A percentile compares a stretch with the other conserved stretches of the same genome.
These are phyloP conservation scores for Agriopis leucophaearia DNA, from an alignment of 2,888 invertebrate species.

Conservation along the genomic window DNA sequence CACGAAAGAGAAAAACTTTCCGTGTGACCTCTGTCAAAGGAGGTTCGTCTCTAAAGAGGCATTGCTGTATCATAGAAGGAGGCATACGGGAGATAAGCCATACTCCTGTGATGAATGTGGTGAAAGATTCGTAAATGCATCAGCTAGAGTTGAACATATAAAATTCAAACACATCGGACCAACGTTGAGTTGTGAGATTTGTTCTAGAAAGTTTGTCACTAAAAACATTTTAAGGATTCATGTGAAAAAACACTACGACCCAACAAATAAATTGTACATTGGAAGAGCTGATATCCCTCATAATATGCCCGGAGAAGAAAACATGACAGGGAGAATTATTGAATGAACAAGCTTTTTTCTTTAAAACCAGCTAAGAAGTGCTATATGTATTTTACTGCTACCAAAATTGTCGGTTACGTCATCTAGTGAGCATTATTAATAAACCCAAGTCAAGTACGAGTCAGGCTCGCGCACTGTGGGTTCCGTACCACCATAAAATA, in stretches of 20 bases:
- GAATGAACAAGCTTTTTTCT: neutral
- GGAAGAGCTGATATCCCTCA: conserved; percentile 65
- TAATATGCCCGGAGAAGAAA: conserved; percentile 63
- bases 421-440: too few relatives aligned
- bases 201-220: conserved; percentile 76
- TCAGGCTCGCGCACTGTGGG: too few relatives aligned
- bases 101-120: conserved; percentile 72
- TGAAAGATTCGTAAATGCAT: conserved; percentile 78
- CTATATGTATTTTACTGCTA: too few relatives aligned
- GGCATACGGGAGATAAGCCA: conserved; percentile 80
- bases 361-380: too few relatives aligned
- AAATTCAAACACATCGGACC: conserved; percentile 78
- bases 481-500: too few relatives aligned
- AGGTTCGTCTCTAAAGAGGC: conserved; percentile 80
- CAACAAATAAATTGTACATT: conserved; percentile 70
- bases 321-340: conserved; percentile 53
- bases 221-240: conserved; percentile 73
- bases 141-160: conserved; percentile 77
- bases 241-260: conserved; percentile 73
- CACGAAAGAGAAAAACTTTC: conserved; percentile 76
- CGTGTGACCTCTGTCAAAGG: conserved; percentile 69
- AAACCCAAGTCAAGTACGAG: too few relatives aligned
- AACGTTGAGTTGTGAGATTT: conserved; percentile 73
- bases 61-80: conserved; percentile 73
- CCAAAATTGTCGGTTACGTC: too few relatives aligned